Base-by-base conservation (phyloP, 2,888 invertebrate species). In the Stictocephala bisonia region DNA sequence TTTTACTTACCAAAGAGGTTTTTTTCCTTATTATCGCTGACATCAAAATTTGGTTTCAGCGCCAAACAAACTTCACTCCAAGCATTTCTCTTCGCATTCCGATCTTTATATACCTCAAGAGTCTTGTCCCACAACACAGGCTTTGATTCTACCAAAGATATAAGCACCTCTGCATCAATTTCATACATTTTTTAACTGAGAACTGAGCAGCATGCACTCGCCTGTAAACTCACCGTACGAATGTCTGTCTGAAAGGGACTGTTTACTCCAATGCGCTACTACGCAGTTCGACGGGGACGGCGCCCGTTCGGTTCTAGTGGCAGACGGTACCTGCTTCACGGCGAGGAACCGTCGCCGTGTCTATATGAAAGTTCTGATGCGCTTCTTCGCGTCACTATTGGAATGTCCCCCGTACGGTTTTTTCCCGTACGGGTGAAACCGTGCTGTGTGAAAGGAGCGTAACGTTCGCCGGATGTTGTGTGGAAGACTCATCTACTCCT, bases 101-200 rank as follows among this genome's bases (percentile, higher is more conserved):
- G 40, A 75, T 77, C 76, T 72, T 77, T 75, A 56, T 66, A 77
- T 15, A 22, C 41, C 6, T 76, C 69, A 67, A 72, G 50, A 20
- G 51, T 53, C 74, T 72, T 75, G 29, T 77, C 75, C 76, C 75
- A 76, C 64, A 76, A 73, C 67, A 76, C 74, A 40, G 73, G 75
- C 73, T 71, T 76, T 31, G 35, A 56, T 76, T 77, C 71, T 7
- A 76, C 69, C 26, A 73, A 71, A 22, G 67, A 58, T 67, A 74
- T 74, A 64, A 66, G 64, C 58, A 74, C 48, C 50, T 74, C 70
- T 6, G 53, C 70, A 51, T 74, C 73, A 58, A 71, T 48, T 53
- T n/a, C n/a, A n/a, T n/a, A n/a, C n/a, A n/a, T n/a, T 31, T 44
- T 11, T 44, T n/a, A 7, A 56, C 29, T 26, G 56, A 56, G 7